phyloP scores from a whole-genome alignment of 2,888 invertebrate genomes.

The Lordiphosa fenestrarum region DNA sequence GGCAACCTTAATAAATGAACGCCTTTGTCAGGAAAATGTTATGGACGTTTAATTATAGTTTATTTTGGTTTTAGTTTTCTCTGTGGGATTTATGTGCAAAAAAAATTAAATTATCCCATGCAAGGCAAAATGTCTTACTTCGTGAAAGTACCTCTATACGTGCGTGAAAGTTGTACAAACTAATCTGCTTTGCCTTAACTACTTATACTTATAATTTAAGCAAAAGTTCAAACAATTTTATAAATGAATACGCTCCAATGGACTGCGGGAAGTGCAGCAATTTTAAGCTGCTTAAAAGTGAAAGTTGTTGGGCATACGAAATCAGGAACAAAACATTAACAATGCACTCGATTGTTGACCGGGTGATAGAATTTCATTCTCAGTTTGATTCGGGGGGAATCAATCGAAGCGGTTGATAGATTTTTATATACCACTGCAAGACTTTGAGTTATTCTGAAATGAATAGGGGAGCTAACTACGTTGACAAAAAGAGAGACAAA shows the following conservation, averaged over 20 bases:
- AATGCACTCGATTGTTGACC: too few relatives aligned
- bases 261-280: neutral
- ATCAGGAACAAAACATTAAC: too few relatives aligned
- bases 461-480: too few relatives aligned
- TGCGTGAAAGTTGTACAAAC: slow-evolving; percentile 12
- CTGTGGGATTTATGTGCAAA: slow-evolving; percentile 32
- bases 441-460: too few relatives aligned
- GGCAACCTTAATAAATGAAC: neutral
- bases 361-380: too few relatives aligned
- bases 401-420: too few relatives aligned
- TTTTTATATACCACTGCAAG: too few relatives aligned
- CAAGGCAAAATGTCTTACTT: slow-evolving; percentile 15
- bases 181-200: slow-evolving; percentile 37
- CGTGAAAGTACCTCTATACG: neutral
- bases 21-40: neutral
- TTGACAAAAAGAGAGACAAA: too few relatives aligned
- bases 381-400: too few relatives aligned
- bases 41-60: slow-evolving; percentile 5
- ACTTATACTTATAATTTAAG: slow-evolving; percentile 14
- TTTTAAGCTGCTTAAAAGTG: slow-evolving; percentile 61
- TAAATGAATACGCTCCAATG: neutral
- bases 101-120: slow-evolving; percentile 36
- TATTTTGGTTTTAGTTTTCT: slow-evolving; percentile 1
- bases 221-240: slow-evolving; percentile 15
- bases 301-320: slow-evolving; percentile 36